Evolutionary conservation across 2,113 vertebrate species (phyloP), one percentile per base, ranked within the genome.

Genomic region (Myrmophylax atrothorax): DNA sequence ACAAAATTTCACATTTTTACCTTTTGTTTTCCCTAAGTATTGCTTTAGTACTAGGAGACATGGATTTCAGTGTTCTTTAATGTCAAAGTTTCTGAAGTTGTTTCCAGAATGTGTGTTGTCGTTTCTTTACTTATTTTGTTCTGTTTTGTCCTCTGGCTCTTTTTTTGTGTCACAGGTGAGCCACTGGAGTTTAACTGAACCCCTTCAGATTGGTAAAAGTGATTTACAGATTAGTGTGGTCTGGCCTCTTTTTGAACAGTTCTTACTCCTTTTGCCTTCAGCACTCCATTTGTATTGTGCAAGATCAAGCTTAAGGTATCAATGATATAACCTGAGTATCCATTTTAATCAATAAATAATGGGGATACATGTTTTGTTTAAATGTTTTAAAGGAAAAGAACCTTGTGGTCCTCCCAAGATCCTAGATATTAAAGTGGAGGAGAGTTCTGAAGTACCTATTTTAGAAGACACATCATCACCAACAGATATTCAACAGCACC

Each of bases 381-480:
- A 97, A 87, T 95, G 33, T 96, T 94, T 97, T 98, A 69, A 95
- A 99, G 99, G 99, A 93, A 99, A 98, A 89, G 98, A 99, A 53
- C 78, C 96, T 68, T 97, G 97, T 35, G 97, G 96, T 14, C 98
- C 96, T 84, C 81, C 95, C 29, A 98, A 98, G 91, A 94, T 94
- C 90, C 63, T 97, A 47, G 99, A 99, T 86, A 97, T 92, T 90
- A 99, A 98, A 98, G 94, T 70, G 6, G 99, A 99, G 35, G 99
- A 99, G 56, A 98, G 97, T 95, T 98, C 98, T 0, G 98, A 99
- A 95, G 98, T 98, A 90, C 99, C 99, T 74, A 99, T 99, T 96
- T 98, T 99, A 92, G 99, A 99, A 96, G 99, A 99, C 88, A 98
- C 98, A 0, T 98, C 98, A 64, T 98, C 99, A 89, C 98, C 98